These are phyloP conservation scores for Lathamus discolor DNA, from an alignment of 2,113 vertebrate species.

Conservation along the genomic window DNA sequence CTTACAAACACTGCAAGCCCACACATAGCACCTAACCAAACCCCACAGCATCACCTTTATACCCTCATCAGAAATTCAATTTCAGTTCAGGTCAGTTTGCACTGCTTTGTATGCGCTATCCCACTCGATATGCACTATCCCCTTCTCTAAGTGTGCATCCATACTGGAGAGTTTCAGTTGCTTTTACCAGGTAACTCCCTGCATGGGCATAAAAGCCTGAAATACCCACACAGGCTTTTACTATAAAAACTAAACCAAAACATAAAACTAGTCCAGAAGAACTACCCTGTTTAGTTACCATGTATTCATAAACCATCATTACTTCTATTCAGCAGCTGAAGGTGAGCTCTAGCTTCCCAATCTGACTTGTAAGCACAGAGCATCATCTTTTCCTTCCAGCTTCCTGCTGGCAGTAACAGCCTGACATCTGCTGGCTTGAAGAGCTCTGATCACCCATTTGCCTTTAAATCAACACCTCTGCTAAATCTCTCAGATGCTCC, in stretches of 20 bases:
- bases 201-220: background rate
- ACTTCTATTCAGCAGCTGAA: background rate
- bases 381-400: background rate
- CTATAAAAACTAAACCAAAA: background rate
- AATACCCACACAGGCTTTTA: background rate
- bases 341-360: background rate
- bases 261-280: background rate
- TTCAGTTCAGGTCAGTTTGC: background rate
- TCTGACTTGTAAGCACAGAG: background rate
- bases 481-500: background rate
- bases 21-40: background rate
- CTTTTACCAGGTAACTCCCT: background rate
- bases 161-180: background rate
- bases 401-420: background rate
- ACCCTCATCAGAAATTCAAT: background rate
- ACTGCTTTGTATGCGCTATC: background rate
- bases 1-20: background rate
- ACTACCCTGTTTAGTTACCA: background rate
- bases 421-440: slow-evolving; percentile 61
- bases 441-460: background rate
- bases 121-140: background rate
- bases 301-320: background rate
- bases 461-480: background rate
- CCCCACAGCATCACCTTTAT: background rate
- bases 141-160: background rate